phyloP scores from a whole-genome alignment of 2,888 invertebrate genomes.

The Geotrupes spiniger region DNA sequence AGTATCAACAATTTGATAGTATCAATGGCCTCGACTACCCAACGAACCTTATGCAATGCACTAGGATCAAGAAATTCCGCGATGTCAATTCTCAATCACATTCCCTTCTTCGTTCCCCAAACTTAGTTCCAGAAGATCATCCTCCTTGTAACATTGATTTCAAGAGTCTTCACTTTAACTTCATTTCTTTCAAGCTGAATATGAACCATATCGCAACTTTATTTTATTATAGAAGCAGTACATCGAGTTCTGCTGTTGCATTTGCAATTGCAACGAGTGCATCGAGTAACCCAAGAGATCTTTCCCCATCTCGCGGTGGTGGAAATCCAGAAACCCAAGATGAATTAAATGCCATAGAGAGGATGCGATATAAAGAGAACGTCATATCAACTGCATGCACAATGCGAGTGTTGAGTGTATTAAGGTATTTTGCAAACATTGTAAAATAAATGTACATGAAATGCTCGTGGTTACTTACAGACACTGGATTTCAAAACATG shows the following conservation, averaged over 20 bases:
- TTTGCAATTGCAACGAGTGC: slow-evolving; percentile 91
- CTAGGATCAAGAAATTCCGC: no score
- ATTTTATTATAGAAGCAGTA: slow-evolving; percentile 65
- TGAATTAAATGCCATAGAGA: slow-evolving; percentile 46
- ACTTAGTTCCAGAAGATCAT: no score
- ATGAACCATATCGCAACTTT: slow-evolving; percentile 1
- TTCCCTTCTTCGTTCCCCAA: no score
- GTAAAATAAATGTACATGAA: neutral
- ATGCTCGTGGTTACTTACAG: slow-evolving; percentile 45
- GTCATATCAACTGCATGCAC: slow-evolving; percentile 91
- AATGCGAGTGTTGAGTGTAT: slow-evolving; percentile 86
- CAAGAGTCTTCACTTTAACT: no score
- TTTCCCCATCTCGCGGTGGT: slow-evolving; percentile 48
- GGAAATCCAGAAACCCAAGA: slow-evolving; percentile 42
- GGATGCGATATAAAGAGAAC: slow-evolving; percentile 63
- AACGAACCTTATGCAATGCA: no score
- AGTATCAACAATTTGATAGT: no score
- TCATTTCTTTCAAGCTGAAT: no score
- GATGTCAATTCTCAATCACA: no score
- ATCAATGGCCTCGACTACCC: no score
- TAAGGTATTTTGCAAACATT: slow-evolving; percentile 52
- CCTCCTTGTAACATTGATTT: no score
- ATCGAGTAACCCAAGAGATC: slow-evolving; percentile 77
- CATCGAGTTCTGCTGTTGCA: slow-evolving; percentile 82
- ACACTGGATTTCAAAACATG: slow-evolving; percentile 90